phyloP scores from a whole-genome alignment of 2,113 vertebrate genomes.

The Erythrolamprus reginae region DNA sequence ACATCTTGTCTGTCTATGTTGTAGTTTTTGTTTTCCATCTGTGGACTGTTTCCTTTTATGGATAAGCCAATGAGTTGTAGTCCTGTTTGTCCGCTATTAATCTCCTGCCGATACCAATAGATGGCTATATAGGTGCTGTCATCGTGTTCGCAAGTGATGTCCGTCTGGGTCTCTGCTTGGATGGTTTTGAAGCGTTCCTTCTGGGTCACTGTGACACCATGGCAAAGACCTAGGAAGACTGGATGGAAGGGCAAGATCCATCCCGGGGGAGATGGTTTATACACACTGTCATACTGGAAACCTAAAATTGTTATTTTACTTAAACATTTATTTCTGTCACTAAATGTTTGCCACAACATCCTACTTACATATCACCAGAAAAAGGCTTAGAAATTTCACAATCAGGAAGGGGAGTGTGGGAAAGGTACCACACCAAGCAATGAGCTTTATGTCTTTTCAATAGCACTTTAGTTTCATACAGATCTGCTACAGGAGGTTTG shows the following conservation, averaged over 20 bases:
- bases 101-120: constrained; percentile 1
- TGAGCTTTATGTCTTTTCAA: not conserved
- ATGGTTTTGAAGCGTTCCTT: not conserved
- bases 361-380: not conserved
- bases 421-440: not conserved
- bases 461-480: not conserved
- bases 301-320: not conserved
- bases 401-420: not conserved
- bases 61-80: not conserved
- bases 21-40: not conserved
- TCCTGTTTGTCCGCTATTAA: not conserved
- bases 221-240: not conserved
- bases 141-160: not conserved
- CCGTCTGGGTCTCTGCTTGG: not conserved
- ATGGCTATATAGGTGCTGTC: not conserved
- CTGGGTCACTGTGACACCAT: constrained; percentile 2
- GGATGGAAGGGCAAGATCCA: not conserved
- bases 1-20: not conserved
- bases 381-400: not conserved
- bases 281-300: not conserved
- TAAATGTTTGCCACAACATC: not conserved
- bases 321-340: not conserved
- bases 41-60: not conserved
- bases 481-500: too few species aligned
- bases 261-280: not conserved